A percentile compares a stretch with the other conserved stretches of the same genome.
These are phyloP conservation scores for Brenthis daphne DNA, from an alignment of 2,888 invertebrate species.

Conservation along the genomic window DNA sequence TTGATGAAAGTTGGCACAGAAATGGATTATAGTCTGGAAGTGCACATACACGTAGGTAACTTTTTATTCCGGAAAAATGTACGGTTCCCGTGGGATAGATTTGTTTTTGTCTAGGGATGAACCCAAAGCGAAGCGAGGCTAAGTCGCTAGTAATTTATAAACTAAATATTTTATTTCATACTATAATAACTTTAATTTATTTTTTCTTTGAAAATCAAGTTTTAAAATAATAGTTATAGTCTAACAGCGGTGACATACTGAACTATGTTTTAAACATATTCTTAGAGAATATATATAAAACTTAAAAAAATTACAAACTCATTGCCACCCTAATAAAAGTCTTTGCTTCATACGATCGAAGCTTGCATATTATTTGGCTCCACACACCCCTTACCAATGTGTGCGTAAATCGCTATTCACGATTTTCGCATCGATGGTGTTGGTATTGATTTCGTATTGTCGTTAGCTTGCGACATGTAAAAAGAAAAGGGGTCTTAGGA, in stretches of 20 bases:
- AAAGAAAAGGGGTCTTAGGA: constrained; percentile 77
- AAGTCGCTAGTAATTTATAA: too few relatives aligned
- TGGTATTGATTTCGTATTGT: constrained; percentile 82
- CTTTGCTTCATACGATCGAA: constrained; percentile 69
- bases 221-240: not conserved
- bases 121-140: too few relatives aligned
- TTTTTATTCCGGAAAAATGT: too few relatives aligned
- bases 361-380: constrained; percentile 76
- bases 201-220: too few relatives aligned
- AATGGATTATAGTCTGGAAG: too few relatives aligned
- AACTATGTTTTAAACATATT: not conserved
- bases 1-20: too few relatives aligned
- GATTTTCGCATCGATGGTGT: constrained; percentile 82
- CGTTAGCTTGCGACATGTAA: constrained; percentile 80
- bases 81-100: too few relatives aligned
- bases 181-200: too few relatives aligned
- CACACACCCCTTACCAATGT: constrained; percentile 51
- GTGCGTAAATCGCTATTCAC: constrained; percentile 72
- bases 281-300: not conserved
- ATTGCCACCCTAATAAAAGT: constrained; percentile 64
- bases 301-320: constrained; percentile 24
- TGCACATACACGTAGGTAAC: too few relatives aligned
- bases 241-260: not conserved
- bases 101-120: too few relatives aligned
- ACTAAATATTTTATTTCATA: too few relatives aligned